Percentiles rank a stretch among this genome's conserved stretches.
These are phyloP conservation scores for Chaetodon trifascialis DNA, from an alignment of 2,113 vertebrate species.

Conservation along the genomic window DNA sequence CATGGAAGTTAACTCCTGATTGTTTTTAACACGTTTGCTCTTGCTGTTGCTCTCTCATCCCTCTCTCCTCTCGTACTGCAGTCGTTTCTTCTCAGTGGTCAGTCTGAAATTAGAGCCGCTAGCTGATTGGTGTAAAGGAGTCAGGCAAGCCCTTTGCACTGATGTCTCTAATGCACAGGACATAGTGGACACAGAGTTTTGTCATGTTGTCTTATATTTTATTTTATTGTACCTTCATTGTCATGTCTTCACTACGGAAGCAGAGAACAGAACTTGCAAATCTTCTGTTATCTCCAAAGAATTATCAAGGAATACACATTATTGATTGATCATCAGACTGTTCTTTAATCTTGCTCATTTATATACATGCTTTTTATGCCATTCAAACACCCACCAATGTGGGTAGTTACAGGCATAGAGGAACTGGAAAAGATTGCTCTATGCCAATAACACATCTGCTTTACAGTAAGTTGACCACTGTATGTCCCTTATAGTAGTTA, in stretches of 20 bases:
- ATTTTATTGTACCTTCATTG: not conserved
- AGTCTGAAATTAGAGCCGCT: slow-evolving; percentile 63
- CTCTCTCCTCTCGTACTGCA: slow-evolving; percentile 15
- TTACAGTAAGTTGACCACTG: no score
- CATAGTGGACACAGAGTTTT: not conserved
- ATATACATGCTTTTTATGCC: no score
- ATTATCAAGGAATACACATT: no score
- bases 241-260: not conserved
- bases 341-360: no score
- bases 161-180: not conserved
- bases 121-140: slow-evolving; percentile 27
- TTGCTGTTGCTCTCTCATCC: not conserved
- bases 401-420: no score
- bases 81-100: slow-evolving; percentile 39
- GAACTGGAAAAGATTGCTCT: no score
- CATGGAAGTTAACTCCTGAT: not conserved
- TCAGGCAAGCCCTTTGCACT: slow-evolving; percentile 37
- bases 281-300: not conserved
- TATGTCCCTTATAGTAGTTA: no score
- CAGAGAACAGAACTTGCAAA: no score
- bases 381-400: no score
- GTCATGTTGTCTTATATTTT: not conserved
- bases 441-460: no score
- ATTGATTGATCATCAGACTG: no score
- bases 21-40: slow-evolving; percentile 14